Evolutionary conservation across 2,113 vertebrate species (phyloP).

Genomic region (Micromys minutus): DNA sequence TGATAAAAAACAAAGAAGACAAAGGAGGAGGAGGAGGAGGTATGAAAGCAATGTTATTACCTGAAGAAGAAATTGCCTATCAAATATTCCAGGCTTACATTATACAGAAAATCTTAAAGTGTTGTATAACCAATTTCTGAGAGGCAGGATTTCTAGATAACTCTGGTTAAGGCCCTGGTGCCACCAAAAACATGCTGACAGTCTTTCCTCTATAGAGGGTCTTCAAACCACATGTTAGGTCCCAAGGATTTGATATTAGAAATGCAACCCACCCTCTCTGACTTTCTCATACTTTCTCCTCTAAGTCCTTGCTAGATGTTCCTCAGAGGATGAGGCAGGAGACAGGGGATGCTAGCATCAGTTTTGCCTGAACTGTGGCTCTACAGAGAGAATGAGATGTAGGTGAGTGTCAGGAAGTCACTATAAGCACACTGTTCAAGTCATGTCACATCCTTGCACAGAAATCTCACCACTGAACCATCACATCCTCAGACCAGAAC

Average conservation of each 20-base stretch:
- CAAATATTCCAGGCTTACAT: neutral
- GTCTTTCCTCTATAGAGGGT: slow-evolving; percentile 30
- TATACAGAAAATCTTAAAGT: slow-evolving; percentile 1
- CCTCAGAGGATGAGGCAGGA: slow-evolving; percentile 5
- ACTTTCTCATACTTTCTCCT: neutral
- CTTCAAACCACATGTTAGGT: neutral
- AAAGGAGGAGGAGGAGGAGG: neutral
- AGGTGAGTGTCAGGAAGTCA: slow-evolving; percentile 5
- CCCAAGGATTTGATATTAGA: neutral
- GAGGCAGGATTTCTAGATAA: neutral
- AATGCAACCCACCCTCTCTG: neutral
- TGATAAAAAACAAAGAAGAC: no score
- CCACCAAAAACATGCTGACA: neutral
- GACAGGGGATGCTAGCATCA: neutral
- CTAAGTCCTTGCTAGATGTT: neutral
- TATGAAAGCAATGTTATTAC: slow-evolving; percentile 48
- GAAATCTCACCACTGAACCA: neutral
- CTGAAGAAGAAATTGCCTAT: slow-evolving; percentile 18
- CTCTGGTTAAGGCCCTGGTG: neutral
- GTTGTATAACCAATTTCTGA: neutral
- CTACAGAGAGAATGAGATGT: slow-evolving; percentile 4
- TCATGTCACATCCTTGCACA: neutral
- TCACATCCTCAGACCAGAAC: neutral
- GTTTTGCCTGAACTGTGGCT: slow-evolving; percentile 14
- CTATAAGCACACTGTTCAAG: neutral